A percentile compares a stretch with the other conserved stretches of the same genome.
Conservation (phyloP, 2,797 vertebrate genomes). For the Argentina silus region DNA sequence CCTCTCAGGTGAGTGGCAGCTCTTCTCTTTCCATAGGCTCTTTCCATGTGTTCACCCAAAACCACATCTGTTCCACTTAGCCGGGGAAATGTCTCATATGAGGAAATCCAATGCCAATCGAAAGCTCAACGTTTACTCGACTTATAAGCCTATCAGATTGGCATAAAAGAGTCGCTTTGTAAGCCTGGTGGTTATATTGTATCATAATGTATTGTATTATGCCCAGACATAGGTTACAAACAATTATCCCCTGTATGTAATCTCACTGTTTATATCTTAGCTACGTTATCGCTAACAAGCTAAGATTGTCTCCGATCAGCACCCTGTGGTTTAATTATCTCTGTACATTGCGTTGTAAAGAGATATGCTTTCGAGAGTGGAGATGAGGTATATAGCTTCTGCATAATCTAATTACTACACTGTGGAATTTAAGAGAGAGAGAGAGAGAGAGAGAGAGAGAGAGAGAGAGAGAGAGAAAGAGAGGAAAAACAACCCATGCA, state of each 20-base stretch:
- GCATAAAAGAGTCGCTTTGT: neutral
- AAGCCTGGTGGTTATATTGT: neutral
- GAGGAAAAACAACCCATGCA: neutral
- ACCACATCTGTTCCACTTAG: no score
- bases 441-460: neutral
- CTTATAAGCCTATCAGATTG: neutral
- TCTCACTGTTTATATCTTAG: constrained; percentile 1
- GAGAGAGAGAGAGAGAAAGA: neutral
- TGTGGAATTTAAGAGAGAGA: neutral
- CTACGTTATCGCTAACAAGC: neutral
- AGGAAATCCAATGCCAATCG: no score
- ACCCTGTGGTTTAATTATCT: constrained; percentile 8
- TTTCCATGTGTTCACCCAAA: no score
- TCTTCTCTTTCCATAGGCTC: constrained; percentile 18
- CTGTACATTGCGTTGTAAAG: neutral
- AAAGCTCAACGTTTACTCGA: no score
- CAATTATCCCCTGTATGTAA: constrained; percentile 1
- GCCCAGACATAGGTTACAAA: neutral
- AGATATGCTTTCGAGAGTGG: neutral
- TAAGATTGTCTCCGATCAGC: constrained; percentile 9
- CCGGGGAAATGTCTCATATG: no score
- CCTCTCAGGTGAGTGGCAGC: constrained; percentile 83
- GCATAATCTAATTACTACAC: neutral
- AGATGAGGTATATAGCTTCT: neutral
- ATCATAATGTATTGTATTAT: neutral